These are phyloP conservation scores for Phengaris alcon DNA, from an alignment of 2,888 invertebrate species.

Conservation along the genomic window DNA sequence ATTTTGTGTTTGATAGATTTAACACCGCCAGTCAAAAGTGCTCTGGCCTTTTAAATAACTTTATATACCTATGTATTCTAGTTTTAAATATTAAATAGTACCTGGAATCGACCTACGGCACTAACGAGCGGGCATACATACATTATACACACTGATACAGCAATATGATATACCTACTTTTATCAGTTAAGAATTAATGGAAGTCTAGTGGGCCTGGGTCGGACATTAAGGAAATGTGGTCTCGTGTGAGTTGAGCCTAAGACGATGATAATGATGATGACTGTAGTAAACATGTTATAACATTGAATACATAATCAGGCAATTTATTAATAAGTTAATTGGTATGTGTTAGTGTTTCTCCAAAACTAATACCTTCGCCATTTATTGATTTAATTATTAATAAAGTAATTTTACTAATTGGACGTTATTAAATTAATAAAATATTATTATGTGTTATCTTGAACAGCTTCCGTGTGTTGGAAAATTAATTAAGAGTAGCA, in stretches of 20 bases:
- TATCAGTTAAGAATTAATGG: no score
- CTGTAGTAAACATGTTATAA: neutral
- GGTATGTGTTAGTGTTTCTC: neutral
- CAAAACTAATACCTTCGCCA: neutral
- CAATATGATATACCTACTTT: no score
- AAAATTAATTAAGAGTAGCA: neutral
- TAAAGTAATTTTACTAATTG: neutral
- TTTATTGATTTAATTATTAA: constrained; percentile 6
- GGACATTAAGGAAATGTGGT: no score
- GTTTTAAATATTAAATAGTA: no score
- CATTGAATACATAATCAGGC: neutral
- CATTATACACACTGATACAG: no score
- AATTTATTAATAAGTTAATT: constrained; percentile 2
- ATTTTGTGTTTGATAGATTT: neutral
- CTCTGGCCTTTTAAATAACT: no score
- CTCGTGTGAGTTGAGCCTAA: no score
- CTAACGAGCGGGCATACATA: no score
- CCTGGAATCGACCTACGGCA: no score
- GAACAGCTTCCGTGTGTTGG: neutral
- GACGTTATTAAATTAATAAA: constrained; percentile 8
- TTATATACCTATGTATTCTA: no score
- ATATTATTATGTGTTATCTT: neutral
- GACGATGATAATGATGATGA: no score
- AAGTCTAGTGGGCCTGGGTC: no score
- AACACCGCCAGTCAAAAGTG: neutral